Evolutionary conservation across 2,888 invertebrate species (phyloP), one percentile per base, ranked within the genome.

Genomic region (Aethes cnicana): DNA sequence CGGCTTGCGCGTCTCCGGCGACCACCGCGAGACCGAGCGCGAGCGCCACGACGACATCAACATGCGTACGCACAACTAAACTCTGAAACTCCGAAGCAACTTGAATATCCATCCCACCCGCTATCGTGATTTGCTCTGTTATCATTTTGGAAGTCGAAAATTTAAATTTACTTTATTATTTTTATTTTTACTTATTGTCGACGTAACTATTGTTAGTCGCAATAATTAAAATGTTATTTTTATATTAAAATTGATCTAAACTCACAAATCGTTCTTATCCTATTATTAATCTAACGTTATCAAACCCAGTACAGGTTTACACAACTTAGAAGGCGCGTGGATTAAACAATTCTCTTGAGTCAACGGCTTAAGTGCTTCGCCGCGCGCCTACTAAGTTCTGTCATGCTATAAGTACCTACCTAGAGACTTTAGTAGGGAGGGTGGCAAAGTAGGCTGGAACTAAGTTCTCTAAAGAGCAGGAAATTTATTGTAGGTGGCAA

Each of bases 31-130:
- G 57, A 72, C 77, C 9, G 86, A 84, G 57, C 77, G 87, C 37
- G 85, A 86, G 62, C 77, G 89, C 21, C 87, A 88, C 59, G 88
- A 89, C 57, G 83, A 88, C 60, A 87, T 88, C 64, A 80, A 84
- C 60, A 75, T 81, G 77, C 84, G 87, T 68, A 76, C 82, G 47
- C 86, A 80, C 55, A 79, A 84, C 62, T 87, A 68, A 4, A 36
- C 16, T 21, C 11, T 74, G 42, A 14, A 36, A 35, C 18, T 17
- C 21, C 30, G 41, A 20, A 42, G 25, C 14, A 37, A 35, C 25
- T 49, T 47, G 25, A 37, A 23, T 35, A 46, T 16, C 36, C 26
- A 30, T 42, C 49, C 41, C 33, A 46, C 43, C 28, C 37, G 11
- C 9, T 35, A 57, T 66, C 70, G 67, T 69, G 70, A 68, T 69